phyloP scores from a whole-genome alignment of 2,888 invertebrate genomes.

The Phorcus lineatus region DNA sequence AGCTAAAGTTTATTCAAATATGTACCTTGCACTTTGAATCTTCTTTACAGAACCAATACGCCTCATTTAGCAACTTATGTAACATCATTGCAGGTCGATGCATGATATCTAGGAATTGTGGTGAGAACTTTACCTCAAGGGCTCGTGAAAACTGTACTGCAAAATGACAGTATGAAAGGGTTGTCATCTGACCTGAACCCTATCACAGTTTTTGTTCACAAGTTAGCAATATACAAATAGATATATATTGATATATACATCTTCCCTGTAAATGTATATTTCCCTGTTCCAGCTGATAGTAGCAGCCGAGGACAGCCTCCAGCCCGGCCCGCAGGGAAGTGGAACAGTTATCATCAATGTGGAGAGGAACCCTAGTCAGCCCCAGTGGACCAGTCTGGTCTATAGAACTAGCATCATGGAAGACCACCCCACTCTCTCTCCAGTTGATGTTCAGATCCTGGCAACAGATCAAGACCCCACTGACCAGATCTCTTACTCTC shows the following conservation, averaged over 20 bases:
- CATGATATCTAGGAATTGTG: too few species aligned
- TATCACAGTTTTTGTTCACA: too few species aligned
- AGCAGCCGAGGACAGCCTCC: conserved; percentile 61
- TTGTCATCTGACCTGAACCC: too few species aligned
- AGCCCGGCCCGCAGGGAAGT: conserved; percentile 55
- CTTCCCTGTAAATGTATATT: too few species aligned
- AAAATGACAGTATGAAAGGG: neutral
- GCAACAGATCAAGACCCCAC: conserved; percentile 54
- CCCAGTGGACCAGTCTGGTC: conserved; percentile 80
- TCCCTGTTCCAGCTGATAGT: conserved; percentile 57
- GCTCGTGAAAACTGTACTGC: neutral
- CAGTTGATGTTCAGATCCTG: conserved; percentile 39
- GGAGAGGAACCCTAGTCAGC: conserved; percentile 76
- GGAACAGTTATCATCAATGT: conserved; percentile 58
- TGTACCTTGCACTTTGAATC: too few species aligned
- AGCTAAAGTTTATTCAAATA: too few species aligned
- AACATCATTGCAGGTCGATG: too few species aligned
- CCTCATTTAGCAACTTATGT: too few species aligned
- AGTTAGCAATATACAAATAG: too few species aligned
- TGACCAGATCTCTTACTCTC: conserved; percentile 39
- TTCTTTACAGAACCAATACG: too few species aligned
- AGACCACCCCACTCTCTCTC: conserved; percentile 36
- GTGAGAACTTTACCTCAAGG: too few species aligned
- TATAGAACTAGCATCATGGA: conserved; percentile 47
- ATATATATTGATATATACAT: too few species aligned